Evolutionary conservation across 2,113 vertebrate genomes (phyloP).

Genomic region (Electrona antarctica): DNA sequence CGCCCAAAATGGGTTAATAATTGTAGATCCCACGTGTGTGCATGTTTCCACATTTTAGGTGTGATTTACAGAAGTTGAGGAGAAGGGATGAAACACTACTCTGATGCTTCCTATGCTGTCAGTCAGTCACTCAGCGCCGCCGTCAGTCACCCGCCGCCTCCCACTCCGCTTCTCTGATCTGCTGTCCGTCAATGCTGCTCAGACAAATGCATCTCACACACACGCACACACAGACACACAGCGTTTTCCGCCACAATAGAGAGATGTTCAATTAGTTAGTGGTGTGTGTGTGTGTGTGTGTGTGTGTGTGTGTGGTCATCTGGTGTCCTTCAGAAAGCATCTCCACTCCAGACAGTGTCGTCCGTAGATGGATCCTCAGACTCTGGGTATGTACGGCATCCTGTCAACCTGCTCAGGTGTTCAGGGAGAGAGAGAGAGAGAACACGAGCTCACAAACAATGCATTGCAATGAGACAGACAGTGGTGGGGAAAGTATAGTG

Average conservation of each 20-base stretch:
- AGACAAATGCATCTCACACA: slow-evolving; percentile 50
- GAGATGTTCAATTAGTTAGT: slow-evolving; percentile 65
- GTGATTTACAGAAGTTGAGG: slow-evolving; percentile 54
- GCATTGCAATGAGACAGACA: slow-evolving; percentile 13
- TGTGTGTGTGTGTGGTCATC: slow-evolving; percentile 52
- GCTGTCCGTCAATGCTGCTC: slow-evolving; percentile 65
- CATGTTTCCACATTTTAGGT: slow-evolving; percentile 51
- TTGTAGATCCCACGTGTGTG: slow-evolving; percentile 45
- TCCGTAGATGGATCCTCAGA: slow-evolving; percentile 64
- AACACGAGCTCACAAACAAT: background rate
- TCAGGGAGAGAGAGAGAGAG: slow-evolving; percentile 31
- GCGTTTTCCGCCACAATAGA: slow-evolving; percentile 51
- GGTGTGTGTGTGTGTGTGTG: no score
- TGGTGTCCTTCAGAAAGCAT: slow-evolving; percentile 65
- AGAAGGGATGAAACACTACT: slow-evolving; percentile 52
- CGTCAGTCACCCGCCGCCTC: slow-evolving; percentile 63
- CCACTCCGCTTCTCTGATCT: slow-evolving; percentile 56
- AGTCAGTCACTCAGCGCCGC: slow-evolving; percentile 70
- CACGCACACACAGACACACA: background rate
- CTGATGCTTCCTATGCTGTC: slow-evolving; percentile 63
- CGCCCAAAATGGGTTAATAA: background rate
- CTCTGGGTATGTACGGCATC: slow-evolving; percentile 23
- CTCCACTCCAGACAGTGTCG: slow-evolving; percentile 55
- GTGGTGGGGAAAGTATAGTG: no score
- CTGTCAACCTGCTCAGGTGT: slow-evolving; percentile 62